Conservation (phyloP, 1,140 invertebrate species). For the Anastrepha ludens region DNA sequence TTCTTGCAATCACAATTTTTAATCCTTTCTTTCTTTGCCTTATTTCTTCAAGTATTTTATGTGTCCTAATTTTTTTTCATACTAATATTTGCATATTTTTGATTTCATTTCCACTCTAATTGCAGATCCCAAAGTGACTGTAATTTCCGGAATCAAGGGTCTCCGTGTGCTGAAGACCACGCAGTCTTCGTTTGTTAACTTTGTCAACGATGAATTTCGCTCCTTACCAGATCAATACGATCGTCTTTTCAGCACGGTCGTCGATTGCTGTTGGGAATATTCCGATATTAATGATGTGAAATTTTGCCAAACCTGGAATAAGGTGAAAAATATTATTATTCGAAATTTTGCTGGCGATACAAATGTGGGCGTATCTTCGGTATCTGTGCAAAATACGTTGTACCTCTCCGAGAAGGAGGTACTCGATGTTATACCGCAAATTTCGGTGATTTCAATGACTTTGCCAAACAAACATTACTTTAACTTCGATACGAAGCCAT, state of each 20-base stretch:
- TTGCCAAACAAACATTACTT: conserved; percentile 89
- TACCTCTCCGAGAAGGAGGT: conserved; percentile 81
- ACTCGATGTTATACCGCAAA: conserved; percentile 80
- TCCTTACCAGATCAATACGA: conserved; percentile 84
- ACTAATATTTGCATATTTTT: background rate
- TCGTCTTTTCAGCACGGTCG: conserved; percentile 83
- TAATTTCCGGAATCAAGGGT: conserved; percentile 81
- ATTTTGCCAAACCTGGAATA: conserved; percentile 81
- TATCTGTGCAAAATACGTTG: conserved; percentile 85
- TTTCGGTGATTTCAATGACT: conserved; percentile 81
- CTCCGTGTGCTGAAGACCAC: conserved; percentile 84
- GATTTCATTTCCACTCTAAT: background rate
- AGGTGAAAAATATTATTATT: conserved; percentile 81
- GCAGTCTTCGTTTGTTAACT: conserved; percentile 85
- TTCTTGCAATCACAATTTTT: background rate
- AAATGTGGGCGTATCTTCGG: conserved; percentile 80
- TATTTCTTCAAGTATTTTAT: background rate
- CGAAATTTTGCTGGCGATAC: conserved; percentile 84
- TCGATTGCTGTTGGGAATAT: conserved; percentile 83
- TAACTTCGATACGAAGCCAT: conserved; percentile 82
- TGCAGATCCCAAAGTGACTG: conserved; percentile 74
- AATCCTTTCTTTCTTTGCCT: background rate
- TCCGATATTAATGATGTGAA: conserved; percentile 78
- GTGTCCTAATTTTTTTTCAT: background rate
- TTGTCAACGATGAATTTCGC: conserved; percentile 84